Conservation (phyloP, 1,140 invertebrate genomes). For the Drosophila baimaii region DNA sequence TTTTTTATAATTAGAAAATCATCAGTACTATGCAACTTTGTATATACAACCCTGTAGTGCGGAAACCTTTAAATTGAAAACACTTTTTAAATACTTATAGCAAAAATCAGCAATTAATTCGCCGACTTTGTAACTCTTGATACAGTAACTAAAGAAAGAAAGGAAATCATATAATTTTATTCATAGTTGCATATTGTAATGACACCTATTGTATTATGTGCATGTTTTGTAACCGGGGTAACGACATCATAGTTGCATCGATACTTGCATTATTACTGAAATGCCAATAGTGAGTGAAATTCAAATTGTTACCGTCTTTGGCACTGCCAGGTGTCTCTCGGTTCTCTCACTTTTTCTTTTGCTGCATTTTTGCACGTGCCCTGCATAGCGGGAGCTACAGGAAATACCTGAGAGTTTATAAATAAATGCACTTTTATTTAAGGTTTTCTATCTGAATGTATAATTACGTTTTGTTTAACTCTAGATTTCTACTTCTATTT, state of each 20-base stretch:
- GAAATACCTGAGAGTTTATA: neutral
- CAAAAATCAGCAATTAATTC: too few species aligned
- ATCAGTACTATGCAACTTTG: neutral
- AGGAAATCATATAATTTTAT: neutral
- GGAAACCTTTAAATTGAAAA: neutral
- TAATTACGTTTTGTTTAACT: neutral
- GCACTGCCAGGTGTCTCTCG: constrained; percentile 14
- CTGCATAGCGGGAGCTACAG: neutral
- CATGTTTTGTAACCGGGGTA: constrained; percentile 11
- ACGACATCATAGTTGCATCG: constrained; percentile 27
- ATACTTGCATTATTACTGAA: constrained; percentile 35
- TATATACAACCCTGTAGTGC: neutral
- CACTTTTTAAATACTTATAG: neutral
- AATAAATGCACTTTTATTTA: neutral
- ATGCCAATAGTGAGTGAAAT: constrained; percentile 40
- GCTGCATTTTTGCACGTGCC: constrained; percentile 3
- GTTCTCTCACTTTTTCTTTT: constrained; percentile 2
- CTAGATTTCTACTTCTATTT: too few species aligned
- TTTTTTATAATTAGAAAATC: too few species aligned
- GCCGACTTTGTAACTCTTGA: too few species aligned
- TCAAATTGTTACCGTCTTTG: constrained; percentile 7
- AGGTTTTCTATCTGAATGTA: neutral
- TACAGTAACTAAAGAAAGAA: too few species aligned
- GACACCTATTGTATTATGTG: constrained; percentile 10
- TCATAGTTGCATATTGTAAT: neutral